phyloP scores from a whole-genome alignment of 2,888 invertebrate genomes.

The Sphaeridia pumilis region DNA sequence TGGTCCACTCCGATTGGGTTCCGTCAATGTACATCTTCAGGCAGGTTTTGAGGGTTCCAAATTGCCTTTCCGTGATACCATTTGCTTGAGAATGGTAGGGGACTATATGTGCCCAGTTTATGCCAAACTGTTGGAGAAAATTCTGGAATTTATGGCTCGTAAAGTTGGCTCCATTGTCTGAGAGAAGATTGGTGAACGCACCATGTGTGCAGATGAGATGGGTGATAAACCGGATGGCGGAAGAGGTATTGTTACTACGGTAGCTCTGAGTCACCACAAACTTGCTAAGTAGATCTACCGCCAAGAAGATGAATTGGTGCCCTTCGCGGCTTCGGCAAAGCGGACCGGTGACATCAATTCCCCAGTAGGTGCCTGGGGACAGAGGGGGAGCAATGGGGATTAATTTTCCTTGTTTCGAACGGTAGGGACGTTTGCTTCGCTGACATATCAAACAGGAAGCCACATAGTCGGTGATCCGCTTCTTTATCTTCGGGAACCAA shows the following conservation, averaged over 20 bases:
- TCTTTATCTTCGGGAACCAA: neutral
- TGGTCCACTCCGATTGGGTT: neutral
- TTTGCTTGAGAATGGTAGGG: neutral
- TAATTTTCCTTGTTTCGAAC: neutral
- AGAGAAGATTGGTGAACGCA: neutral
- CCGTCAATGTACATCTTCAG: neutral
- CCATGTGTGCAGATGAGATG: neutral
- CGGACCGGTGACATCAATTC: slow-evolving; percentile 4
- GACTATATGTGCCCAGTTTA: neutral
- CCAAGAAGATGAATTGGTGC: slow-evolving; percentile 1
- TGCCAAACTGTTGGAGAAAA: neutral
- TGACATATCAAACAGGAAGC: neutral
- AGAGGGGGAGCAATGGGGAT: neutral
- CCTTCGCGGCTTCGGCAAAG: neutral
- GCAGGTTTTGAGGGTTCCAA: neutral
- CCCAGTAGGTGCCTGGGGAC: neutral
- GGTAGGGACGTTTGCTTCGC: neutral
- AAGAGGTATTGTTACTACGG: neutral
- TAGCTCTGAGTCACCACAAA: neutral
- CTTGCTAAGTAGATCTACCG: slow-evolving; percentile 4
- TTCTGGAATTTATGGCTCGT: neutral
- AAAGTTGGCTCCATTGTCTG: slow-evolving; percentile 1
- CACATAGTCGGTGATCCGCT: neutral
- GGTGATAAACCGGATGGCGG: neutral
- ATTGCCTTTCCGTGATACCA: neutral